phyloP scores from a whole-genome alignment of 35 echinoderm and acorn worm species.

The Heliocidaris tuberculata region DNA sequence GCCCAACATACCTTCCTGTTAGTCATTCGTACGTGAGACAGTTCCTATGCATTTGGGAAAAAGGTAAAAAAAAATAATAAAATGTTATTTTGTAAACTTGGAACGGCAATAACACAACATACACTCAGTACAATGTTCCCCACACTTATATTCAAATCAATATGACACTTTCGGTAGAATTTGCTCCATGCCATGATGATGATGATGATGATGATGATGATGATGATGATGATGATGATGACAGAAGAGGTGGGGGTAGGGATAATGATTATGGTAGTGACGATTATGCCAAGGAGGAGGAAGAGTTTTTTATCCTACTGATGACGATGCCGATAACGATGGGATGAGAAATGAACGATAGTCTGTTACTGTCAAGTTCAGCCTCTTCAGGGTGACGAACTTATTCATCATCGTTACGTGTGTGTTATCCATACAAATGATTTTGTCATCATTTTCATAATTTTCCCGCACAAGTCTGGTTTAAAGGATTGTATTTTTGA shows the following conservation, averaged over 20 bases:
- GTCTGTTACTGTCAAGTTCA: too few species aligned
- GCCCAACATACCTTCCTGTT: conserved; percentile 19
- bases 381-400: too few species aligned
- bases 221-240: background rate
- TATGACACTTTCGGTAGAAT: too few species aligned
- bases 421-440: too few species aligned
- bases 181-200: background rate
- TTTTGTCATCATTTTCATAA: too few species aligned
- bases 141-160: background rate
- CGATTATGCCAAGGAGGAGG: background rate
- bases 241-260: background rate
- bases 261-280: background rate
- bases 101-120: too few species aligned
- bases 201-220: background rate
- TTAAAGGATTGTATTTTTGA: too few species aligned
- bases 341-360: too few species aligned
- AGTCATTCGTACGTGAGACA: background rate
- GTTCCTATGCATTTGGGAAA: background rate
- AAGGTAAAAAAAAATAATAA: background rate
- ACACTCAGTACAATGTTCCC: background rate
- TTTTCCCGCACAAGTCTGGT: too few species aligned
- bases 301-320: background rate
- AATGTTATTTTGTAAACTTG: background rate
- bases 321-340: background rate
- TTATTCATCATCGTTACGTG: too few species aligned